Base-by-base conservation (phyloP, 2,113 vertebrate genomes). In the Perca fluviatilis region DNA sequence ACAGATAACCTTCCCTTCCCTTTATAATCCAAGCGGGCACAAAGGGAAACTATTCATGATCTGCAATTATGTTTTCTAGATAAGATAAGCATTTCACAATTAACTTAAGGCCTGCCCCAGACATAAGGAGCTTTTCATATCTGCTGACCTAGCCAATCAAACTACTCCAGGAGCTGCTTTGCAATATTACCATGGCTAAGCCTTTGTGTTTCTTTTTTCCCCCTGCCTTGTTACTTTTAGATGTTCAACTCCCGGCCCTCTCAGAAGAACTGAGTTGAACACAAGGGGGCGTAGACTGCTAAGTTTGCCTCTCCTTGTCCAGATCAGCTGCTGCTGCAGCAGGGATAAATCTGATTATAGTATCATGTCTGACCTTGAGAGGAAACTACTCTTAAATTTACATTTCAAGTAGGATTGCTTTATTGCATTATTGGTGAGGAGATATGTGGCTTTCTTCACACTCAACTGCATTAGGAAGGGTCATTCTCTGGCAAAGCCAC, bases 281-380 rank as follows among this genome's bases (percentile, higher is more conserved):
- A 95, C 95, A 90, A 95, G 95, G 93, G 95, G 95, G 94, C 94
- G 94, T 93, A 85, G 86, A 88, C 86, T 91, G 90, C 89, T 86
- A 89, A 93, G 85, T 94, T 94, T 92, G 90, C 62, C 85, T 89
- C 65, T 80, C 54, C 50, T 46, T 76, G 75, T 74, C 89, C 87
- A 83, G 53, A 71, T 73, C 53, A 79, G 70, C 58, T 68, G 54
- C 60, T 86, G 79, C 74, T 64, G 79, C 56, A 53, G 61, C 50
- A 65, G 58, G 83, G 82, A 81, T 78, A 86, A 70, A 93, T 91
- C 73, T 84, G 84, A 94, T 93, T 86, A 91, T 46, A 61, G 80
- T 76, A 58, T 83, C 78, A 76, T 73, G 79, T 72, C 84, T 86
- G 91, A 94, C 91, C 92, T 94, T 93, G 90, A 87, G 72, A 86